Evolutionary conservation across 2,797 vertebrate species (phyloP).

Genomic region (Psittacula derbiana): DNA sequence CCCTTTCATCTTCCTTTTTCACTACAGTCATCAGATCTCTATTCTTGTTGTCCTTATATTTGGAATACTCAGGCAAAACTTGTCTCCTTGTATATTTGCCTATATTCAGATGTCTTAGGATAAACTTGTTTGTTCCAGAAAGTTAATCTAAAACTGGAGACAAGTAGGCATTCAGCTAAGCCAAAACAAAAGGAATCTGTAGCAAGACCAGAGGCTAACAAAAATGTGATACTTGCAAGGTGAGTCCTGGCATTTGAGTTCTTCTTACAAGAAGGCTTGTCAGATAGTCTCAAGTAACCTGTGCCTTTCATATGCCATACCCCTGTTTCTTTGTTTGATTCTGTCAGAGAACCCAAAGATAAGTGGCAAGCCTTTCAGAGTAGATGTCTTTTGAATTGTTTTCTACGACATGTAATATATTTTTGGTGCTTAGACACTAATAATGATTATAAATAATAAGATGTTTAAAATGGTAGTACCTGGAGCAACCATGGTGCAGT

Average conservation of each 20-base stretch:
- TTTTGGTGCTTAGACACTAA: neutral
- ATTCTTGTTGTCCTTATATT: neutral
- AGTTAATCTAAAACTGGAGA: neutral
- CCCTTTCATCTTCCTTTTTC: neutral
- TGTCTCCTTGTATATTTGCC: neutral
- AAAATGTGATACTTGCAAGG: neutral
- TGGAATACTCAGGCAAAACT: neutral
- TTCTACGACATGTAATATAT: neutral
- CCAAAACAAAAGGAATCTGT: neutral
- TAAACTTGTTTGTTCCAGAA: neutral
- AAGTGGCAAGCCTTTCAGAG: neutral
- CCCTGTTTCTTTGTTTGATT: neutral
- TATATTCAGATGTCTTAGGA: neutral
- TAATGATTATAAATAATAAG: neutral
- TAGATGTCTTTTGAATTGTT: neutral
- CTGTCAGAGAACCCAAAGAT: neutral
- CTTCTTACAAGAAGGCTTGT: neutral
- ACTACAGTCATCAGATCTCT: neutral
- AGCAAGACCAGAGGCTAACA: neutral
- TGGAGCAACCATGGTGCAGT: neutral
- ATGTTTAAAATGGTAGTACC: neutral
- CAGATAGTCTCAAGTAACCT: neutral
- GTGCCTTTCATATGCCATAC: neutral
- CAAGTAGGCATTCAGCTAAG: neutral
- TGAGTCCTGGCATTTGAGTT: neutral